Base-by-base conservation (phyloP, 35 echinoderm and acorn worm genomes). In the Stichopus chloronotus region DNA sequence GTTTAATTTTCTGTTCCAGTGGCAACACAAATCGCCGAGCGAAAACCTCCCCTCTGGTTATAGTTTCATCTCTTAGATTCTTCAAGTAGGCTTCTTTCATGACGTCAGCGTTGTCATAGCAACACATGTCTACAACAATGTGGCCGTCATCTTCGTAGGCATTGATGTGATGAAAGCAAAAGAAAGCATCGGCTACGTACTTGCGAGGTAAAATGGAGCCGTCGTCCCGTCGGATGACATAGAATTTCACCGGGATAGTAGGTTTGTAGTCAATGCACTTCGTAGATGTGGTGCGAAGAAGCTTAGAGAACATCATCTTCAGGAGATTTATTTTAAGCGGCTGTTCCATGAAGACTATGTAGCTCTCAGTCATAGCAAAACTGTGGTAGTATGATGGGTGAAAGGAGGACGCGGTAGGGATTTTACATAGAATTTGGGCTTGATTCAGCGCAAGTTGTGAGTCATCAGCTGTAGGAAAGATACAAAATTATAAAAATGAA, bases 341-440 rank as follows among this genome's bases (percentile, higher is more conserved):
- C 55, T 96, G 94, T 71, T 98, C 96, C 5, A 98, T 5, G 72
- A 95, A 96, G 13, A 98, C 59, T 71, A 98, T 94, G 92, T 94
- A 98, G 76, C 95, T 95, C 20, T 92, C 71, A 2, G 96, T 95
- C 52, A 98, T 92, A 22, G 80, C 92, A 63, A 98, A 98, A 88
- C 96, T 98, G 65, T 98, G 96, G 43, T 92, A 98, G 61, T 98
- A 98, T 8, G 94, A 92, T 12, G 96, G 96, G n/a, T 77, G 79
- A 1, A 79, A 61, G n/a, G 52, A 76, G 3, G 86, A 77, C 24
- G 88, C 59, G 9, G 84, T 78, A 4, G 96, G 92, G 13, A 98
- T 95, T 11, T 92, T 94, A 78, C 83, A 90, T 6, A 98, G 81
- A n/a, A 98, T 76, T 19, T 77, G 84, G 0, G 92, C 94, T 53